phyloP scores from a whole-genome alignment of 2,113 vertebrate species.

The Passer domesticus region DNA sequence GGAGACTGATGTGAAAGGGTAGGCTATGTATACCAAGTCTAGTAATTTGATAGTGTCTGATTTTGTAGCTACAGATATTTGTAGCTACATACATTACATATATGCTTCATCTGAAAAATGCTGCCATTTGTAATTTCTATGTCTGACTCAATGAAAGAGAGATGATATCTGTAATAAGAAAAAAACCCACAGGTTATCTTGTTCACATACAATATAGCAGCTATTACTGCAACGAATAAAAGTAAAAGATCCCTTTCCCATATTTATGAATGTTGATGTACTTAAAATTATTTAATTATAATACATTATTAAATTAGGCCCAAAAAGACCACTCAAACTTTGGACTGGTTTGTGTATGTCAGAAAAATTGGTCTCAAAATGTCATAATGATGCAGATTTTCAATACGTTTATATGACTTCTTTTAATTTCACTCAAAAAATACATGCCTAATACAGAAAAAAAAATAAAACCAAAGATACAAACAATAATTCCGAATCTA shows the following conservation, averaged over 20 bases:
- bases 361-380: not conserved
- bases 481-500: not conserved
- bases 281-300: not conserved
- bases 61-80: not conserved
- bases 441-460: not conserved
- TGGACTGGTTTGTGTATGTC: not conserved
- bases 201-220: not conserved
- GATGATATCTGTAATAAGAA: not conserved
- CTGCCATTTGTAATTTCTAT: not conserved
- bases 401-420: not conserved
- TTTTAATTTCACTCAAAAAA: not conserved
- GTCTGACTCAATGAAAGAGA: not conserved
- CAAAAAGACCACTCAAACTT: not conserved
- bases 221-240: not conserved
- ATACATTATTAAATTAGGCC: not conserved
- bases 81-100: not conserved
- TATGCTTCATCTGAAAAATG: not conserved
- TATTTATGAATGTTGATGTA: not conserved
- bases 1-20: not conserved
- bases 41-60: not conserved
- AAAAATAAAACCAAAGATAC: not conserved
- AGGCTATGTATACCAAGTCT: not conserved
- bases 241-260: not conserved
- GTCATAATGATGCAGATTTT: not conserved
- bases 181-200: fast-evolving